Evolutionary conservation across 2,113 vertebrate species (phyloP), one percentile per base, ranked within the genome.

Genomic region (Pangasianodon gigas): DNA sequence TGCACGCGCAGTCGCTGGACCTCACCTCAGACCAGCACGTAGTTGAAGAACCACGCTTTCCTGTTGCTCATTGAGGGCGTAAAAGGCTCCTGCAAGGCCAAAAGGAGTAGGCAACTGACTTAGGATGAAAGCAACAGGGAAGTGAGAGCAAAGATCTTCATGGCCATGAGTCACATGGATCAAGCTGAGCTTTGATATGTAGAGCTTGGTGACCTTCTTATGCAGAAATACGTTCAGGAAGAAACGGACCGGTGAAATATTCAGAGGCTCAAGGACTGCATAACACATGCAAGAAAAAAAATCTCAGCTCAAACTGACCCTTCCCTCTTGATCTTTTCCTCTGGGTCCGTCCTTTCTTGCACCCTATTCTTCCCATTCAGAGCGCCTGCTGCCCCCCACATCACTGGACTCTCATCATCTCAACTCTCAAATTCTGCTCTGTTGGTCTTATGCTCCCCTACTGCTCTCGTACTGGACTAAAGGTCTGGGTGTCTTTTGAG

Each of bases 201-300:
- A 82, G 77, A 88, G 77, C 46, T 54, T 52, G 87, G 87, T 88
- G 87, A 88, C 77, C 87, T 88, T 52, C 48, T 54, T 81, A n/a
- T 80, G 44, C 77, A 65, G 58, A 92, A 93, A 95, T 94, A 92
- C 91, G 95, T 44, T 93, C 94, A 94, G 94, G 93, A 95, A 95
- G 86, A 88, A 93, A 94, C 93, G 93, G 92, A 86, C 92, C 37
- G 13, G 95, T 95, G 90, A 95, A 95, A 96, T 95, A 96, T 96
- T 95, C 93, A 94, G 21, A 84, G 93, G 16, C 90, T 71, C 86
- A 94, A 94, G 95, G 48, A 90, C 94, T 93, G 93, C 90, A 94
- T 92, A 92, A 94, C 94, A 93, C 93, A 77, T 46, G n/a, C 56
- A n/a, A 24, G 37, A 48, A 52, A 19, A 18, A 48, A 58, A 26